Evolutionary conservation across 2,888 invertebrate species (phyloP).

Genomic region (Crossocerus cetratus): DNA sequence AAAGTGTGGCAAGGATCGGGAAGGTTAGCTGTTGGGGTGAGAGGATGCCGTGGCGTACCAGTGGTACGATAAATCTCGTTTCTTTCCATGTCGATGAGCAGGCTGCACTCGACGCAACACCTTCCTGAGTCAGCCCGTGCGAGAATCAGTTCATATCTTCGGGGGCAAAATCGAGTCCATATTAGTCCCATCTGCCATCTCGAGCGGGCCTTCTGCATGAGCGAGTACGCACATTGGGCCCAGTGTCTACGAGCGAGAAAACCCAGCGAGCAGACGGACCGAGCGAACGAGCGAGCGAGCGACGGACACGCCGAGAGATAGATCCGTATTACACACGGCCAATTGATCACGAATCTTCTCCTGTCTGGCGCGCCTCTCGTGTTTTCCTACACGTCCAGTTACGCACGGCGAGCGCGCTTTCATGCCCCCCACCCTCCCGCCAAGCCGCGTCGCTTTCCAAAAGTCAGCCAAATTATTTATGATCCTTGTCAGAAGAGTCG

Average conservation of each 20-base stretch:
- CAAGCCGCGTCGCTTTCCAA: not conserved
- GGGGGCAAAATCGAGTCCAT: constrained; percentile 72
- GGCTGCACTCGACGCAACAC: constrained; percentile 44
- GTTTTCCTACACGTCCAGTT: constrained; percentile 66
- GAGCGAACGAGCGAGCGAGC: not conserved
- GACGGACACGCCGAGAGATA: constrained; percentile 60
- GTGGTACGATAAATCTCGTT: constrained; percentile 69
- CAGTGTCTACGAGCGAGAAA: constrained; percentile 53
- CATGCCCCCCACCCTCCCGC: not conserved
- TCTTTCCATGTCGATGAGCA: constrained; percentile 63
- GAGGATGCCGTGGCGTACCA: constrained; percentile 32
- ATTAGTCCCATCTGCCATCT: constrained; percentile 75
- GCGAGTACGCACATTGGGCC: constrained; percentile 59
- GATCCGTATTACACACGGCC: constrained; percentile 74
- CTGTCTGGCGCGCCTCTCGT: constrained; percentile 71
- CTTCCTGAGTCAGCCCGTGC: constrained; percentile 50
- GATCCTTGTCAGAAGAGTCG: not conserved
- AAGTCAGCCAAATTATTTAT: constrained; percentile 35
- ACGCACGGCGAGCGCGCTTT: constrained; percentile 35
- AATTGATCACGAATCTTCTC: constrained; percentile 75
- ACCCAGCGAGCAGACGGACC: constrained; percentile 52
- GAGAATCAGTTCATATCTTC: constrained; percentile 73
- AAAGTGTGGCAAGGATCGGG: constrained; percentile 25
- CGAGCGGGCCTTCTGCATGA: constrained; percentile 70
- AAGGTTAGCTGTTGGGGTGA: constrained; percentile 28